Evolutionary conservation across 1,140 invertebrate species (phyloP).

Genomic region (Lasioglossum albipes): DNA sequence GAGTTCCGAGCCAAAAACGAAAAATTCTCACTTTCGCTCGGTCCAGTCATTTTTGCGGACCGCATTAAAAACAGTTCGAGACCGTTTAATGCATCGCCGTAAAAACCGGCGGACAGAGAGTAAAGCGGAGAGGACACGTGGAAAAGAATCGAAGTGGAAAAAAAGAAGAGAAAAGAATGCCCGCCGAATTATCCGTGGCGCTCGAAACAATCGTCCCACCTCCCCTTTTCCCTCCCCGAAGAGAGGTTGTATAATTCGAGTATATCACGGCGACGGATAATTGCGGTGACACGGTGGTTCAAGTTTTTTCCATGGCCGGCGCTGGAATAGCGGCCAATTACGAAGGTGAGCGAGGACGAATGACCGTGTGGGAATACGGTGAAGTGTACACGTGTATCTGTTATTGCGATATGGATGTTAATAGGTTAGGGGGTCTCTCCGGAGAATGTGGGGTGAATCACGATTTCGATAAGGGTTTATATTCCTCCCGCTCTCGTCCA

Average conservation of each 20-base stretch:
- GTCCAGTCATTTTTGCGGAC: neutral
- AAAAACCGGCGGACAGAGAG: too few species aligned
- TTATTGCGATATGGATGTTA: conserved; percentile 78
- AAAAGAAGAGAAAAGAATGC: neutral
- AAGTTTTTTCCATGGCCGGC: conserved; percentile 16
- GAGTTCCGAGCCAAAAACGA: neutral
- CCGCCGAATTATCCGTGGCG: neutral
- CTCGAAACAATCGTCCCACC: neutral
- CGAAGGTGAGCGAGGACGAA: conserved; percentile 48
- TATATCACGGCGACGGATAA: conserved; percentile 1
- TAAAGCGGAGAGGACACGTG: neutral
- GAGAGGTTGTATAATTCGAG: conserved; percentile 7
- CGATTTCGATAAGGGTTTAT: conserved; percentile 77
- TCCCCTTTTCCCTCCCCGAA: neutral
- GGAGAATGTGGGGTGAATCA: conserved; percentile 75
- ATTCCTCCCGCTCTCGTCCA: conserved; percentile 60
- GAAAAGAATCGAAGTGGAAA: neutral
- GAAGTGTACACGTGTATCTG: conserved; percentile 72
- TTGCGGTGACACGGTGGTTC: conserved; percentile 12
- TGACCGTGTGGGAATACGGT: conserved; percentile 47
- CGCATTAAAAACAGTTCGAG: neutral
- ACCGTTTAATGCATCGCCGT: too few species aligned
- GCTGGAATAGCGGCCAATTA: conserved; percentile 49
- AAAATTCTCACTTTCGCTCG: neutral
- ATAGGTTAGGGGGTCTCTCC: conserved; percentile 78